Evolutionary conservation across 2,888 invertebrate species (phyloP), one percentile per base, ranked within the genome.

Genomic region (Ryuthela nishihirai): DNA sequence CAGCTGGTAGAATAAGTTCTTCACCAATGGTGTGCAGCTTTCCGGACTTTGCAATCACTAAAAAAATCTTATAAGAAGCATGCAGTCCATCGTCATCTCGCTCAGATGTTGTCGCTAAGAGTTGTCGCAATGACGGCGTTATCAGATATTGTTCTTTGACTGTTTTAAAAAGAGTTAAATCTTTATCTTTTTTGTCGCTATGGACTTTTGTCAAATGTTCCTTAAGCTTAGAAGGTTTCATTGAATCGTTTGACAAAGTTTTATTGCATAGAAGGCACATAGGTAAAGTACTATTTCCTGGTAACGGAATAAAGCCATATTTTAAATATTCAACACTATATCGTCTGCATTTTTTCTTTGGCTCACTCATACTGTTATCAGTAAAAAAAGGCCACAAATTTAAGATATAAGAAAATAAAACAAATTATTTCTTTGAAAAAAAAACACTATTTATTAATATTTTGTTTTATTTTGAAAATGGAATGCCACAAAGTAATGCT

Each of bases 201-300:
- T 65, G 65, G 29, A 55, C 29, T 50, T 54, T 46, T 36, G 41
- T 24, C 25, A 64, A 40, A 48, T 55, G 62, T 35, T 54, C 53
- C 40, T 65, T 62, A 20, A 64, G 43, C 44, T 62, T 59, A 38
- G 53, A 43, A 40, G 50, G 53, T 60, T 65, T 62, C 54, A 62
- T 64, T 40, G 59, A 48, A 46, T 64, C 55, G 50, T 63, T 63
- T 38, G 56, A 48, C 34, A 65, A 56, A 36, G 34, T 23, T 46
- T 53, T 46, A 32, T 29, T 34, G 21, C 26, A 54, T 20, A 46
- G 24, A 46, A 54, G 41, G 23, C 46, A 46, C 26, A 45, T 26
- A 39, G 23, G 36, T 38, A 44, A 34, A 45, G 20, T 40, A 25
- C 36, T 34, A 34, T 42, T 42, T 36, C 17, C 18, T 42, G 34